phyloP scores from a whole-genome alignment of 2,888 invertebrate species.

The Didymodactylos carnosus region DNA sequence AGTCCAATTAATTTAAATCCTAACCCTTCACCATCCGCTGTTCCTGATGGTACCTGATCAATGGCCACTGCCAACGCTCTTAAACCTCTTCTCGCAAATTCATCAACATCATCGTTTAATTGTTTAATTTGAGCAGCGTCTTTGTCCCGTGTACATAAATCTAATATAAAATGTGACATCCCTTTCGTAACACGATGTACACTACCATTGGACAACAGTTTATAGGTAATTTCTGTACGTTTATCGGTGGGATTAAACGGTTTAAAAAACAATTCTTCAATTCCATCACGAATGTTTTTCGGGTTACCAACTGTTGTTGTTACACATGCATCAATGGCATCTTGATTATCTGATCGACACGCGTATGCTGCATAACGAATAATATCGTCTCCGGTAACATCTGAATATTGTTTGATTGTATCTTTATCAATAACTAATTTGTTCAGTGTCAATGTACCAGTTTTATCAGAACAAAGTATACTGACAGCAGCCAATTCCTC shows the following conservation, averaged over 20 bases:
- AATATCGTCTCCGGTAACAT: background rate
- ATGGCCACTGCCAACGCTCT: background rate
- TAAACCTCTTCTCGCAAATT: background rate
- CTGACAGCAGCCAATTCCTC: background rate
- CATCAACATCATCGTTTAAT: background rate
- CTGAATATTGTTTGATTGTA: background rate
- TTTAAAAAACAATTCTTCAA: background rate
- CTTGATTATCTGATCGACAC: background rate
- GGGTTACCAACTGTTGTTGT: background rate
- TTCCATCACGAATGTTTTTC: background rate
- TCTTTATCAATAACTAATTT: background rate
- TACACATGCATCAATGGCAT: background rate
- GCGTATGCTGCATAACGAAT: background rate
- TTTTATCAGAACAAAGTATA: background rate
- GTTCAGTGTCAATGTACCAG: background rate
- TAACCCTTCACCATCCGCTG: background rate
- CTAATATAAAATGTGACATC: background rate
- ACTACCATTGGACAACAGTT: background rate
- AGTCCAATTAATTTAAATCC: background rate
- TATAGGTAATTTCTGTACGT: background rate
- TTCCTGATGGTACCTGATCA: background rate
- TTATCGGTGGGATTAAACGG: background rate
- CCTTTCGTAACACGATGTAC: background rate
- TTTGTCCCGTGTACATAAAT: background rate
- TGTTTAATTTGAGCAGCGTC: background rate